These are phyloP conservation scores for Fragum sueziense DNA, from an alignment of 2,888 invertebrate genomes.

Conservation along the genomic window DNA sequence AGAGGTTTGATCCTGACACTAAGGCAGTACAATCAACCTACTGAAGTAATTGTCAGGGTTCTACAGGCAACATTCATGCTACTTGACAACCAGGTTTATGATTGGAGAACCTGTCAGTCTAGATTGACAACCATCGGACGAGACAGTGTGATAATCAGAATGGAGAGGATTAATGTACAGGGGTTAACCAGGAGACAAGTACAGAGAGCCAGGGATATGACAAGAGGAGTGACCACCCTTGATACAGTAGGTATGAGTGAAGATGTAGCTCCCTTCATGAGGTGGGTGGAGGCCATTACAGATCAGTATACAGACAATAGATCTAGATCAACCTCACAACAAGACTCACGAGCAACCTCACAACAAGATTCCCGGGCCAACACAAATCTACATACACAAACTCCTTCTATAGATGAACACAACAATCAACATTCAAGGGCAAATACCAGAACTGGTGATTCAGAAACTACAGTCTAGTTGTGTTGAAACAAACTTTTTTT, in stretches of 20 bases:
- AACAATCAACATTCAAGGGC: background rate
- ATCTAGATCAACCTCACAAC: background rate
- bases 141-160: slow-evolving; percentile 10
- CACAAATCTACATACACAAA: background rate
- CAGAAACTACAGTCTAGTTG: background rate
- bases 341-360: background rate
- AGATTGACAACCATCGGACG: background rate
- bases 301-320: background rate
- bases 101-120: slow-evolving; percentile 1
- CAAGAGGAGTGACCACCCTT: slow-evolving; percentile 2
- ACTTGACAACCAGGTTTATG: background rate
- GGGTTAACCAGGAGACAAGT: background rate
- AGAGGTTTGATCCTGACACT: background rate
- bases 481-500: no score
- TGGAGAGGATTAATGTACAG: slow-evolving; percentile 8
- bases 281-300: slow-evolving; percentile 25
- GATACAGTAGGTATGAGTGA: slow-evolving; percentile 15
- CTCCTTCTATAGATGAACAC: background rate
- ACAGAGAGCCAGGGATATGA: background rate
- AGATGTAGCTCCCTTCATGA: slow-evolving; percentile 36
- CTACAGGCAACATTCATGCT: slow-evolving; percentile 24
- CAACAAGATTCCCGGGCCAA: background rate
- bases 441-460: background rate
- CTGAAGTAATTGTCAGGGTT: background rate
- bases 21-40: slow-evolving; percentile 15